Base-by-base conservation (phyloP, 2,888 invertebrate genomes). In the Iphiclides podalirius region DNA sequence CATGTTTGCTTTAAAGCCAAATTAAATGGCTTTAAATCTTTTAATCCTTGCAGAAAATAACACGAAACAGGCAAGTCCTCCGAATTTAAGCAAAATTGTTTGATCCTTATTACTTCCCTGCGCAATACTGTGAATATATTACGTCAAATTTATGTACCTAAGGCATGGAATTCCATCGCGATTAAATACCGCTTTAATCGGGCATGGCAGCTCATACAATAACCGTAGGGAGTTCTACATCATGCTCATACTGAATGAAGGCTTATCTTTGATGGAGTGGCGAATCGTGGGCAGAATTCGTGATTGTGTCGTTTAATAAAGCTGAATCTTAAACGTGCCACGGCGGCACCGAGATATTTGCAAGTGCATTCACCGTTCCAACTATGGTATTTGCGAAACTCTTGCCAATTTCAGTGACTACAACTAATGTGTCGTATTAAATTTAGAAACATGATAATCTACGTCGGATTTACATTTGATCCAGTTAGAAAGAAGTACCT, bases 1-100 rank as follows among this genome's bases (percentile, higher is more conserved):
- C 69, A 95, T 95, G 92, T 94, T 96, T 86, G 96, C 96, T 8
- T 85, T 96, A 53, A 89, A 80, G 63, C 90, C 93, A 13, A 51
- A 33, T 13, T 50, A 41, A 16, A 14, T 31, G 26, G 14, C 4
- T 31, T 33, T 7, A 7, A 8, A 8, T 2, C 26, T 26, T 26
- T n/a, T n/a, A n/a, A n/a, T n/a, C n/a, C n/a, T n/a, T n/a, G n/a
- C n/a, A n/a, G n/a, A n/a, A n/a, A n/a, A n/a, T n/a, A n/a, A n/a
- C n/a, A n/a, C n/a, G n/a, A n/a, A n/a, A n/a, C n/a, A n/a, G n/a
- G n/a, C n/a, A n/a, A n/a, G n/a, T n/a, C n/a, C n/a, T n/a, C n/a
- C n/a, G 20, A 4, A 20, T 20, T 20, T 20, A 20, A 4, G 20
- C 20, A 20, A 20, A 20, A 20, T 20, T 20, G 20, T 4, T 20